Evolutionary conservation across 2,113 vertebrate species (phyloP), one percentile per base, ranked within the genome.

Genomic region (Hymenochirus boettgeri): DNA sequence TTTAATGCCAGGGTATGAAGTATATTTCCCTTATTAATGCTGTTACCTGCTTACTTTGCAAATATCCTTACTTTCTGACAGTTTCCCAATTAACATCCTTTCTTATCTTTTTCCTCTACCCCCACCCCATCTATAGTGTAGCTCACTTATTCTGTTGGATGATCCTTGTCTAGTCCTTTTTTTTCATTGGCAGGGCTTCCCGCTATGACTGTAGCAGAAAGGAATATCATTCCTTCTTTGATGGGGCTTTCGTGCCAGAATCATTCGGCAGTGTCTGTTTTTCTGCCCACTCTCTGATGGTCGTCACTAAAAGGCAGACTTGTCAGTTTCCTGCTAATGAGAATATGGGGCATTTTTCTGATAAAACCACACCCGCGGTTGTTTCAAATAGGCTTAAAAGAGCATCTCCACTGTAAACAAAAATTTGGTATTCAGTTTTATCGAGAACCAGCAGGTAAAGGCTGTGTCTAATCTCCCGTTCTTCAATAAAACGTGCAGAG

Each of bases 161-260:
- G 56, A n/a, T 67, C 65, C 47, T 64, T 71, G 69, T 71, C 69
- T 58, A 56, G 33, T 45, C 47, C 53, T 70, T 22, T 54, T n/a
- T 35, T 23, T 46, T 57, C 31, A 46, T 64, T 59, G 69, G 54
- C 69, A 62, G 45, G 57, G 46, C n/a, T 42, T 64, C 37, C 22
- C 55, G 54, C 55, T 53, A 45, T 64, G 54, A 52, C 47, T 57
- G 13, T 15, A 64, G 27, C 31, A 42, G 69, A 63, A 52, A 58
- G 61, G 64, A 67, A 67, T 67, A 67, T 59, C 64, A 59, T 67
- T 56, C 62, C 60, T 58, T 60, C 33, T 31, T 59, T 71, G 55
- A 22, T 56, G 54, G 27, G 11, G 10, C 47, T 58, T 33, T 12
- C 5, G n/a, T 60, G 26, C 25, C 46, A 53, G 22, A 39, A 37